phyloP scores from a whole-genome alignment of 2,888 invertebrate species.

The Oxystoma pomonae region DNA sequence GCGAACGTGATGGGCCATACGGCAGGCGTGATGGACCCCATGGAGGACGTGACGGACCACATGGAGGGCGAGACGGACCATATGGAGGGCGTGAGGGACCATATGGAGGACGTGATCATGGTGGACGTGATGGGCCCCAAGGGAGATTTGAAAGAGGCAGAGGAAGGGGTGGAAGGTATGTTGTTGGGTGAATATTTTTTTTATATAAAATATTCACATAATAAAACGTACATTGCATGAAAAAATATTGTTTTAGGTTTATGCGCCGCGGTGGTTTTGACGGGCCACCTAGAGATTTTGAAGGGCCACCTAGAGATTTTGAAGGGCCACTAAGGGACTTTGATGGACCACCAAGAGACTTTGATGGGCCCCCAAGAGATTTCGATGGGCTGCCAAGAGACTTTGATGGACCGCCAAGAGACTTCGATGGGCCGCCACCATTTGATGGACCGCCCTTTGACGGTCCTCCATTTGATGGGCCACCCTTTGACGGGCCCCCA shows the following conservation, averaged over 20 bases:
- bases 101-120: not conserved
- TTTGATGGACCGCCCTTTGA: conserved; percentile 19
- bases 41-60: not conserved
- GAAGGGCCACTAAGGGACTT: conserved; percentile 17
- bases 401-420: conserved; percentile 14
- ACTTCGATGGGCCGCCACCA: conserved; percentile 15
- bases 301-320: conserved; percentile 14
- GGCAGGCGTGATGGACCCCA: not conserved
- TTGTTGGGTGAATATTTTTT: no score
- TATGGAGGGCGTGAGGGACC: not conserved
- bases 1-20: not conserved
- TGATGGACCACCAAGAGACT: conserved; percentile 5
- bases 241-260: no score
- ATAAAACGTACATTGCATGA: no score
- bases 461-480: not conserved
- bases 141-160: not conserved
- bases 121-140: not conserved
- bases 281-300: conserved; percentile 1
- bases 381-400: conserved; percentile 19
- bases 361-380: conserved; percentile 16
- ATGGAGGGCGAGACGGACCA: not conserved
- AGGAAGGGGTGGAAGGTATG: not conserved
- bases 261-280: not conserved
- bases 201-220: no score
- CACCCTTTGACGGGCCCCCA: not conserved